Base-by-base conservation (phyloP, 2,888 invertebrate species). In the Tipula lateralis region DNA sequence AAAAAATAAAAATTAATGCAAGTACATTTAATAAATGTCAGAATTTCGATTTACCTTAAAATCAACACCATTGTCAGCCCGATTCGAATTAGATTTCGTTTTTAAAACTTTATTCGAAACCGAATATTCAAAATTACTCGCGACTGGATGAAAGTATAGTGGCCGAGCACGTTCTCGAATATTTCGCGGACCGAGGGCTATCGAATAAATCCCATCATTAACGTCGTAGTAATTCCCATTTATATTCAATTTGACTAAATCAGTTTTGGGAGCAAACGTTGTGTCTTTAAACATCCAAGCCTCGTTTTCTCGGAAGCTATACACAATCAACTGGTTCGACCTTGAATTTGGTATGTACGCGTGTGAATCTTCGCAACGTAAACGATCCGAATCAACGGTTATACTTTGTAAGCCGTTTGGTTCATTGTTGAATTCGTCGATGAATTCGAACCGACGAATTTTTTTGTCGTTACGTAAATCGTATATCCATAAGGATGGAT, bases 71-170 rank as follows among this genome's bases (percentile, higher is more conserved):
- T 82, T 29, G 16, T 82, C 30, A 0, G 82, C 29, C n/a, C 32
- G 82, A 90, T 0, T 91, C 91, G 0, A 93, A 91, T 86, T 91
- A 88, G 0, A 91, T 90, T 87, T 92, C 91, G 88, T 93, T 90
- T 92, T 90, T 29, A 94, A 86, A 4, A 94, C 89, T 34, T 91
- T 91, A 0, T 94, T 95, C 16, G 94, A 93, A 0, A 96, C 95
- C 0, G 91, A 89, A 88, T 93, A 94, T 89, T 94, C 93, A 83
- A 93, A 91, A 1, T 91, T 92, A 86, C 94, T 90, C 82, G 95
- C 92, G 92, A 96, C 92, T 0, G 96, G 92, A 88, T 96, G 96
- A 91, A 96, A 96, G 90, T 93, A 95, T 0, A 94, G 92, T 0
- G 91, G 91, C 84, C 93, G 92, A 87, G 91, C 92, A n/a, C 93